Evolutionary conservation across 1,140 invertebrate genomes (phyloP).

Genomic region (Delia radicum): DNA sequence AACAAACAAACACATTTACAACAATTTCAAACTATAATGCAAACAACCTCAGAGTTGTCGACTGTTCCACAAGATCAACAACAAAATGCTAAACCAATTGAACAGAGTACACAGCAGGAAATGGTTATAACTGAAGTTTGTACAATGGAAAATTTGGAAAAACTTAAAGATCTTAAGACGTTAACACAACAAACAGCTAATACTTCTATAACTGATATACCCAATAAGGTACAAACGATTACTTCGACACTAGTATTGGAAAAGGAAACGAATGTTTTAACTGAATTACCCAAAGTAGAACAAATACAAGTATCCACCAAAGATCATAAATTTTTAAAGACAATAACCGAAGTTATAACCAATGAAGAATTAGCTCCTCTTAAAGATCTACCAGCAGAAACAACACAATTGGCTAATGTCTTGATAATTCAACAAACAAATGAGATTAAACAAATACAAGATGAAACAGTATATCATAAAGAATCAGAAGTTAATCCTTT

Average conservation of each 20-base stretch:
- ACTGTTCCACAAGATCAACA: background rate
- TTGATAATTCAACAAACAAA: constrained; percentile 19
- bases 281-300: background rate
- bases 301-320: background rate
- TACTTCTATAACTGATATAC: background rate
- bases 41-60: constrained; percentile 26
- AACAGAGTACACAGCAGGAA: constrained; percentile 7
- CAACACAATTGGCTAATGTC: constrained; percentile 12
- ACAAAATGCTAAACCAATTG: background rate
- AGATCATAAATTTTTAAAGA: constrained; percentile 19
- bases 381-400: constrained; percentile 16
- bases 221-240: constrained; percentile 5
- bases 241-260: background rate
- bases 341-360: constrained; percentile 20
- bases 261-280: background rate
- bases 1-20: constrained; percentile 1
- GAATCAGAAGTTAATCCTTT: constrained; percentile 32
- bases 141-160: background rate
- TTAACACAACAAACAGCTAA: background rate
- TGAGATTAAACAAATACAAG: constrained; percentile 33
- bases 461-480: constrained; percentile 36
- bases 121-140: background rate
- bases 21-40: constrained; percentile 27
- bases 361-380: constrained; percentile 32
- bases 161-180: background rate